phyloP scores from a whole-genome alignment of 1,140 invertebrate species.

The Globodera ellingtonae region DNA sequence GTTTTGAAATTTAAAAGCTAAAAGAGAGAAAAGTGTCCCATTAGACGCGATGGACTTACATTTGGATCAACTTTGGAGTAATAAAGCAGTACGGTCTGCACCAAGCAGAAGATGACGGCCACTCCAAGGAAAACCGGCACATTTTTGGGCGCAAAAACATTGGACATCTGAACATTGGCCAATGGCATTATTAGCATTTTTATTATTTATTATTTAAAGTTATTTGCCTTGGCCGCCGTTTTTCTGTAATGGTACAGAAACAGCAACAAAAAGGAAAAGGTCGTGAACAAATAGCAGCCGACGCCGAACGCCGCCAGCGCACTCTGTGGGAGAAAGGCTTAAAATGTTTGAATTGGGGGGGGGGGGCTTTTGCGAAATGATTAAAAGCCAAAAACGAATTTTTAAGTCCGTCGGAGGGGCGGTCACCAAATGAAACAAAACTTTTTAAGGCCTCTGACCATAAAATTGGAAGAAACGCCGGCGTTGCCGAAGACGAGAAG shows the following conservation, averaged over 20 bases:
- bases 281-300: constrained; percentile 23
- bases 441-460: not conserved
- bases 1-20: not conserved
- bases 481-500: constrained; percentile 20
- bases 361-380: no score
- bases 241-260: constrained; percentile 26
- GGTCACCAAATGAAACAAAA: no score
- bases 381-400: no score
- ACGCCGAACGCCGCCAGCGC: constrained; percentile 19
- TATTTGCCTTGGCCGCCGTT: constrained; percentile 17
- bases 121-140: constrained; percentile 28
- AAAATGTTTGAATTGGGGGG: no score
- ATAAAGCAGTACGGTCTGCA: constrained; percentile 22
- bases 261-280: constrained; percentile 19
- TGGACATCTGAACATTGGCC: constrained; percentile 5
- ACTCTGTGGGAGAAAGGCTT: not conserved
- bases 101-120: constrained; percentile 20
- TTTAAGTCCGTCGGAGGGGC: no score
- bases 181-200: not conserved
- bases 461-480: constrained; percentile 23
- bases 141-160: constrained; percentile 28
- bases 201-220: not conserved
- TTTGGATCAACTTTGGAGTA: constrained; percentile 30
- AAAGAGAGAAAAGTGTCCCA: not conserved
- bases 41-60: not conserved